Evolutionary conservation across 2,888 invertebrate species (phyloP), one percentile per base, ranked within the genome.

Genomic region (Nomada fabriciana): DNA sequence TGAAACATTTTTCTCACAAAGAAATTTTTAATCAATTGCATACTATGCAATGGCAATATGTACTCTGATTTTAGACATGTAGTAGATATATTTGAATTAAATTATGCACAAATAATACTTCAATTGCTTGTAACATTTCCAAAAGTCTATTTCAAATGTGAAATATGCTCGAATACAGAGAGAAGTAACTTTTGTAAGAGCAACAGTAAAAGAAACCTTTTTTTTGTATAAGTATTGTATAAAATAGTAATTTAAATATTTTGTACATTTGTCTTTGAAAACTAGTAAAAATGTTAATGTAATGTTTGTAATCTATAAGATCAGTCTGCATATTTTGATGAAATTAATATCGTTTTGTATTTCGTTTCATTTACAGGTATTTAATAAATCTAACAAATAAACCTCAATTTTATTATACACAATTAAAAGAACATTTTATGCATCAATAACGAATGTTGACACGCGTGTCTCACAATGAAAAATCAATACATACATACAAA

Each of bases 371-470:
- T 81, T 84, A 72, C 70, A 88, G 76, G 55, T 75, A 68, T 82
- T 75, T 61, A 47, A 79, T 81, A 80, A 80, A 80, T 76, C 65
- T 85, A 85, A 80, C 83, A 85, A 85, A 86, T 84, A 88, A 86
- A 85, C 82, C 76, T 82, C 84, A 85, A 88, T 86, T 84, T 88
- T 89, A 90, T 90, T 89, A 89, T 89, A 89, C 83, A 89, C 70
- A 87, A 86, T 86, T 82, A 80, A 88, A 88, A 91, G 84, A 87
- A 90, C 85, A 89, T 80, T 84, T 86, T 80, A 82, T 87, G 84
- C 76, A 83, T 68, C 84, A 77, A 43, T 69, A 69, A 77, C 82
- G 82, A 59, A 67, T 72, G 60, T 47, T 50, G 67, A 83, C 52
- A 59, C 55, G 68, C 55, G 25, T 69, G 55, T 71, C 71, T 70